These are phyloP conservation scores for Tipula unca DNA, from an alignment of 2,888 invertebrate genomes.

Conservation along the genomic window DNA sequence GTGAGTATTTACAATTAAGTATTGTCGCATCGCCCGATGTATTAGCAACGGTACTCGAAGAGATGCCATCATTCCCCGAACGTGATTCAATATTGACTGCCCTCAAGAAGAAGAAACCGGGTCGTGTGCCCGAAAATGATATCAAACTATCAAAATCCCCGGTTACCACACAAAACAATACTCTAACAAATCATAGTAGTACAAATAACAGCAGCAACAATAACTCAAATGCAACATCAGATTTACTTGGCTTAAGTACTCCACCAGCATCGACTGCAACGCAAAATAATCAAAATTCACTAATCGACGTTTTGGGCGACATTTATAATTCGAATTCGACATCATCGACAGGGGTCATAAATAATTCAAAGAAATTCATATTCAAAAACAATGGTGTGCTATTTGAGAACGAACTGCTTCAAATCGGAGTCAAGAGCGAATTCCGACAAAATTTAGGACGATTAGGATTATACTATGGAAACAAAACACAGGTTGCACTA, in stretches of 20 bases:
- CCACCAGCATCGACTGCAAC: constrained; percentile 66
- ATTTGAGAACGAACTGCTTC: constrained; percentile 95
- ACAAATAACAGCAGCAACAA: constrained; percentile 24
- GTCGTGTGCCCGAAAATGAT: constrained; percentile 82
- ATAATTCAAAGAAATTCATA: constrained; percentile 85
- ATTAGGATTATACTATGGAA: constrained; percentile 94
- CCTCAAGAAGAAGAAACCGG: constrained; percentile 96
- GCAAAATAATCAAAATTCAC: constrained; percentile 56
- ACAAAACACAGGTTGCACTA: constrained; percentile 84
- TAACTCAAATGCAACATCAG: constrained; percentile 53
- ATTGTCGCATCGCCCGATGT: constrained; percentile 96
- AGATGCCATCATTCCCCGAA: constrained; percentile 99
- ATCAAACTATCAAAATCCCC: constrained; percentile 77
- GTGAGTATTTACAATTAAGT: constrained; percentile 94
- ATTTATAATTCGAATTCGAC: constrained; percentile 57
- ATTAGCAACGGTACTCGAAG: constrained; percentile 94
- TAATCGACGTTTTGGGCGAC: constrained; percentile 88
- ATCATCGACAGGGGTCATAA: constrained; percentile 50
- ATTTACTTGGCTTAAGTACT: constrained; percentile 80
- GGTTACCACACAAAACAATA: constrained; percentile 42
- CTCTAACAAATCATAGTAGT: constrained; percentile 29
- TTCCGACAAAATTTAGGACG: constrained; percentile 93
- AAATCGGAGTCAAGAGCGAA: constrained; percentile 97
- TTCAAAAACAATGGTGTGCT: constrained; percentile 98
- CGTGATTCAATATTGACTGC: constrained; percentile 95